Conservation (phyloP, 1,140 invertebrate species). For the Drosophila auraria region DNA sequence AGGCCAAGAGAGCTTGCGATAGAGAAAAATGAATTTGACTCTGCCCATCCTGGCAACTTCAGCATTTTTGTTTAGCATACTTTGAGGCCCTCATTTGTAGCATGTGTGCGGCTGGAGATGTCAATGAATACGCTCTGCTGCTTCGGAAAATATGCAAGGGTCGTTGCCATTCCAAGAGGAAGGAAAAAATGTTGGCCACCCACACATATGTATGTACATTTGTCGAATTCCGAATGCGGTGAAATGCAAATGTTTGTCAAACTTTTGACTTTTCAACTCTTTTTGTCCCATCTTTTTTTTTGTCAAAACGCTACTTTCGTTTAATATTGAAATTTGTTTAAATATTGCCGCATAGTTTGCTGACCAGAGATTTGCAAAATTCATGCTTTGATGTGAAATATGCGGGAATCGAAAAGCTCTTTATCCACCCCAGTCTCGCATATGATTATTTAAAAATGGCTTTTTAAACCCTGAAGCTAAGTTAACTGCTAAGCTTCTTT, state of each 20-base stretch:
- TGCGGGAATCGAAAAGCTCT: conserved; percentile 16
- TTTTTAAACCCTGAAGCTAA: neutral
- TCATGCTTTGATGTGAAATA: conserved; percentile 32
- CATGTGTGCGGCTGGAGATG: conserved; percentile 22
- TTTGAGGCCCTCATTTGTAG: conserved; percentile 36
- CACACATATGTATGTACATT: conserved; percentile 11
- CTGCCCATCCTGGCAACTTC: conserved; percentile 8
- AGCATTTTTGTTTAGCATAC: conserved; percentile 38
- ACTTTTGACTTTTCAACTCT: conserved; percentile 16
- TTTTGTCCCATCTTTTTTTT: neutral
- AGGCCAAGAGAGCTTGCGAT: conserved; percentile 3
- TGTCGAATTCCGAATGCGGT: conserved; percentile 38
- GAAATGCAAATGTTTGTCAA: conserved; percentile 49
- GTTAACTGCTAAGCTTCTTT: conserved; percentile 20
- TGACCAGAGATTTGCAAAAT: neutral
- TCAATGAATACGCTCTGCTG: conserved; percentile 44
- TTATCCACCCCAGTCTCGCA: neutral
- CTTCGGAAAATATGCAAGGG: conserved; percentile 29
- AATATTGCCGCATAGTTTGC: conserved; percentile 24
- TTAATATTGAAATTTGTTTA: conserved; percentile 17
- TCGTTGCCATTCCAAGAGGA: conserved; percentile 1
- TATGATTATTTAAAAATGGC: neutral
- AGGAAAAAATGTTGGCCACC: conserved; percentile 26
- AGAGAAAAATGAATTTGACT: conserved; percentile 35
- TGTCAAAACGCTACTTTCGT: conserved; percentile 8